Base-by-base conservation (phyloP, 1,140 invertebrate species). In the Trichogramma pretiosum region DNA sequence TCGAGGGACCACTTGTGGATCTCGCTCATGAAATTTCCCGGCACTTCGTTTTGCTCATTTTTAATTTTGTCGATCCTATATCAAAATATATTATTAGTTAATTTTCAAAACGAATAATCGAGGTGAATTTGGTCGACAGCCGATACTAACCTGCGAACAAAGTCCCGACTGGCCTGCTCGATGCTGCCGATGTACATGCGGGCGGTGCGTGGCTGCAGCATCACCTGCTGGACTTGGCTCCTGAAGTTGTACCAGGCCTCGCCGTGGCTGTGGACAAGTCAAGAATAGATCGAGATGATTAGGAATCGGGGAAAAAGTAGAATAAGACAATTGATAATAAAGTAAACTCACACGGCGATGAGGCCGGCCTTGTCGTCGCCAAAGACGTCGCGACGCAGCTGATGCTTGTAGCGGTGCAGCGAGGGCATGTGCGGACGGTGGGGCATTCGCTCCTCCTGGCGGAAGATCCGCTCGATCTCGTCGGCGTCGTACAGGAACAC, bases 1-100 rank as follows among this genome's bases (percentile, higher is more conserved):
- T 93, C 89, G 23, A 93, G 71, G 2, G 88, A 84, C 85, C 87
- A 88, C 75, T 88, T 89, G 62, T 90, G 87, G 30, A 90, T 77
- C 72, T 89, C 85, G 48, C 81, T 84, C 33, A 89, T 72, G 72
- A 88, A 89, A 63, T 88, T 76, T 14, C 75, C 75, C 13, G 85
- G 85, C 51, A 87, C 68, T 59, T 89, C 82, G 26, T 75, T 64
- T 37, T 81, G 75, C 36, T 77, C 62, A 61, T 86, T 74, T 46
- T 79, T 71, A 62, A 85, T 79, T 51, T 70, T 67, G 48, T 81
- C 76, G 59, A 89, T 82, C 61, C 85, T 87, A 64, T 37, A 77
- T n/a, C n/a, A n/a, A n/a, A n/a, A n/a, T n/a, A n/a, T n/a, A n/a
- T n/a, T n/a, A n/a, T n/a, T n/a, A n/a, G n/a, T n/a, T n/a, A n/a